A percentile compares a stretch with the other conserved stretches of the same genome.
Conservation (phyloP, 2,888 invertebrate species). For the Chrysina gloriosa region DNA sequence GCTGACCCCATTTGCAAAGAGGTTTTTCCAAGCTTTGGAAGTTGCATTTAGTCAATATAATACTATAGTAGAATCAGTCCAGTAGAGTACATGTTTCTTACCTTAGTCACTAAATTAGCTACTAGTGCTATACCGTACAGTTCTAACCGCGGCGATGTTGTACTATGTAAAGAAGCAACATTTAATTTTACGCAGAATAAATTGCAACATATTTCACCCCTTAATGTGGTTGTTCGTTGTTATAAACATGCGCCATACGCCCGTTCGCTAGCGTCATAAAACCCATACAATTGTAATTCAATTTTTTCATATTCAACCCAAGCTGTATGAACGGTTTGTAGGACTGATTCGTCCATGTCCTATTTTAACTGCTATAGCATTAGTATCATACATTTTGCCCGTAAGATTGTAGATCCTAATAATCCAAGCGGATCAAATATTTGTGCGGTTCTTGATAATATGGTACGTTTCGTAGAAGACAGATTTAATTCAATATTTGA, state of each 20-base stretch:
- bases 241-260: conserved; percentile 47
- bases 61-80: conserved; percentile 40
- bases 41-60: conserved; percentile 31
- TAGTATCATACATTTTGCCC: conserved; percentile 11
- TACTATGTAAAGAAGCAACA: conserved; percentile 42
- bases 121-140: conserved; percentile 40
- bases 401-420: not conserved
- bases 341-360: not conserved
- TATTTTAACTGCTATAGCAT: conserved; percentile 1
- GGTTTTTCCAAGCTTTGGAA: conserved; percentile 23
- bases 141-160: conserved; percentile 41
- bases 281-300: conserved; percentile 47
- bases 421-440: not conserved
- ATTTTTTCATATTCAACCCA: not conserved
- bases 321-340: not conserved
- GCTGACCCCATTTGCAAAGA: conserved; percentile 41
- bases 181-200: conserved; percentile 39
- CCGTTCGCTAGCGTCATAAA: conserved; percentile 47
- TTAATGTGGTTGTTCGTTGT: not conserved
- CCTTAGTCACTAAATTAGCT: not conserved
- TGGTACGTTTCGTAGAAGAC: not conserved
- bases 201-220: not conserved
- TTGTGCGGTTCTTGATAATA: not conserved
- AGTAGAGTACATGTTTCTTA: not conserved
- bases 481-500: not conserved